Evolutionary conservation across 2,797 vertebrate species (phyloP).

Genomic region (Tenualosa thibaudeaui): DNA sequence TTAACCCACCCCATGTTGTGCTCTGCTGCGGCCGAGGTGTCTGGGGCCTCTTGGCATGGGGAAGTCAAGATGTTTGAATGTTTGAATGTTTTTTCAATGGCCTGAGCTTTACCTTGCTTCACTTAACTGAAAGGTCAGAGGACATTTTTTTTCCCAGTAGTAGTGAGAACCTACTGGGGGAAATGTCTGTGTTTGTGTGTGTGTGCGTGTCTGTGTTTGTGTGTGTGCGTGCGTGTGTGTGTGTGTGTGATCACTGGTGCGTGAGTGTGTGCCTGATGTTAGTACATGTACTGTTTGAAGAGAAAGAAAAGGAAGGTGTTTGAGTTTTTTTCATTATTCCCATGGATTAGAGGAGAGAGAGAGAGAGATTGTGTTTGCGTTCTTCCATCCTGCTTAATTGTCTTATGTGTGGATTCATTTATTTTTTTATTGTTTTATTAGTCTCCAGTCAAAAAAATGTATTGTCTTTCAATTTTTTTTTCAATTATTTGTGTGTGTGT

Average conservation of each 20-base stretch:
- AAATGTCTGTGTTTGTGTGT: neutral
- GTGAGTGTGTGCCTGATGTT: neutral
- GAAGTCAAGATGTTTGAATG: neutral
- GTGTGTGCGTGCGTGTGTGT: neutral
- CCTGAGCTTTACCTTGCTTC: neutral
- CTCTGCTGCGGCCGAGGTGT: neutral
- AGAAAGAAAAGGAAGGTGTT: neutral
- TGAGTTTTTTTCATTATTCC: neutral
- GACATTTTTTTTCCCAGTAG: neutral
- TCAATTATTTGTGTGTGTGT: conserved; percentile 23
- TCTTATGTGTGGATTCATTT: neutral
- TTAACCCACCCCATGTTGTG: conserved; percentile 37
- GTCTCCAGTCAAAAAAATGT: neutral
- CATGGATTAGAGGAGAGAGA: neutral
- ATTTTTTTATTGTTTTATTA: neutral
- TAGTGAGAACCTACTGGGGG: neutral
- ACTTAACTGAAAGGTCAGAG: neutral
- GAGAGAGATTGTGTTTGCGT: neutral
- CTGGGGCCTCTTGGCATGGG: neutral
- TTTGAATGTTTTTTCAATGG: neutral
- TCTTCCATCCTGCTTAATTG: too few species aligned
- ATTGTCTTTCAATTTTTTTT: neutral
- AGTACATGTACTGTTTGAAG: neutral
- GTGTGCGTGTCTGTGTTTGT: neutral
- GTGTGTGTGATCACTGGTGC: neutral